Percentiles rank a stretch among this genome's conserved stretches.
These are phyloP conservation scores for Lordiphosa mommai DNA, from an alignment of 1,140 invertebrate genomes.

Conservation along the genomic window DNA sequence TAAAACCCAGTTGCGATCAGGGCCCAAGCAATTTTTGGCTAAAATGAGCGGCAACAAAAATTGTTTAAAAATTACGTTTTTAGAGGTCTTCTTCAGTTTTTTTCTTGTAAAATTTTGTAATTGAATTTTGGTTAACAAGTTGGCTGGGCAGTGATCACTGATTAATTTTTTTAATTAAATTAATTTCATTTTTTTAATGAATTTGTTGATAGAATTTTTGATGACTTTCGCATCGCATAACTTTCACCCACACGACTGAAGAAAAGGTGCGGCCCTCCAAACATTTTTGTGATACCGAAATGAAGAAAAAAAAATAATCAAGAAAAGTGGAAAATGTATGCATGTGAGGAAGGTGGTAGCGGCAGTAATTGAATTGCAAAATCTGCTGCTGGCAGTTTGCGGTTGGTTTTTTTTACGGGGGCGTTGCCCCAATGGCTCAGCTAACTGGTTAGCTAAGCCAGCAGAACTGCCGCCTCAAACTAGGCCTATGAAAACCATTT, in stretches of 20 bases:
- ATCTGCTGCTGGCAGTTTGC: conserved; percentile 1
- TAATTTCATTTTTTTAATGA: neutral
- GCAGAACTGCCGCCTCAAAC: conserved; percentile 15
- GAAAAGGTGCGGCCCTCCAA: neutral
- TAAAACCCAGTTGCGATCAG: conserved; percentile 39
- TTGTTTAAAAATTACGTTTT: conserved; percentile 29
- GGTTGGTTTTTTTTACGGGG: neutral
- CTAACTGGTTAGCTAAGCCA: neutral
- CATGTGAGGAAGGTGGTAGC: neutral
- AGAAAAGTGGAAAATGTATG: conserved; percentile 1
- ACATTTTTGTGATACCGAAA: conserved; percentile 6
- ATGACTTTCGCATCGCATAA: neutral
- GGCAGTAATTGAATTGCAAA: conserved; percentile 7
- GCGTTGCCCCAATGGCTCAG: neutral
- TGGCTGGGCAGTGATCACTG: neutral
- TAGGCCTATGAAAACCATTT: conserved; percentile 36
- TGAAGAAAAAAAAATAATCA: conserved; percentile 1
- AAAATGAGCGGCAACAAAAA: conserved; percentile 31
- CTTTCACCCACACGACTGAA: neutral
- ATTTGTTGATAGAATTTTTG: neutral
- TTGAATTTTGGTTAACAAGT: conserved; percentile 6
- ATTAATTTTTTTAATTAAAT: conserved; percentile 26
- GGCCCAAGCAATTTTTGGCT: conserved; percentile 22
- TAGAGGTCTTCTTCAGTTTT: conserved; percentile 7
- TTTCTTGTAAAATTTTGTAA: conserved; percentile 18